A percentile compares a stretch with the other conserved stretches of the same genome.
Conservation (phyloP, 1,140 invertebrate species). For the Tetranychus cinnabarinus region DNA sequence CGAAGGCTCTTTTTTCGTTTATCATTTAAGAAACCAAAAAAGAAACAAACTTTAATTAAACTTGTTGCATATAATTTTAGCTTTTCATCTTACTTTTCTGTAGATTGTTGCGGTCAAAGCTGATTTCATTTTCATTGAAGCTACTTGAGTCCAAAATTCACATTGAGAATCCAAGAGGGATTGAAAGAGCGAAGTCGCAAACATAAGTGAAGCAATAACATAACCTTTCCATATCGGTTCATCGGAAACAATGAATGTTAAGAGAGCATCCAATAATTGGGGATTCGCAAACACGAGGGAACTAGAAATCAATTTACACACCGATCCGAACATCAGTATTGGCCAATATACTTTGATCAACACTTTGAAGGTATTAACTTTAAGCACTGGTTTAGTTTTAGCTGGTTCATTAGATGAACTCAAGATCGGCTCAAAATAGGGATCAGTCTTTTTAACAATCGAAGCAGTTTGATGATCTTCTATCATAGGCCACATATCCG, state of each 20-base stretch:
- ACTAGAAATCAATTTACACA: slow-evolving; percentile 60
- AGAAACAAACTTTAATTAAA: background rate
- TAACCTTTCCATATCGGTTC: slow-evolving; percentile 8
- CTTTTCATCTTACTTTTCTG: slow-evolving; percentile 38
- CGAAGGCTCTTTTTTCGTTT: background rate
- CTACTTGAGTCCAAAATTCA: slow-evolving; percentile 66
- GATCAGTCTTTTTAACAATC: background rate
- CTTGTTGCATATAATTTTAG: background rate
- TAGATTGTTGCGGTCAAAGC: slow-evolving; percentile 81
- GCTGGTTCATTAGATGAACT: slow-evolving; percentile 34
- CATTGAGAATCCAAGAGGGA: slow-evolving; percentile 43
- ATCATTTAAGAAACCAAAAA: background rate
- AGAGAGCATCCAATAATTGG: slow-evolving; percentile 21
- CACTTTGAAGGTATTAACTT: slow-evolving; percentile 1
- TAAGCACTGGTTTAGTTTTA: slow-evolving; percentile 17
- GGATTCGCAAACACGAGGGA: slow-evolving; percentile 66
- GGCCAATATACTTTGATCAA: slow-evolving; percentile 34
- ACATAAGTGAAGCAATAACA: slow-evolving; percentile 2
- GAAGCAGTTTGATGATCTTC: slow-evolving; percentile 41
- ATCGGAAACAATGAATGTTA: slow-evolving; percentile 12
- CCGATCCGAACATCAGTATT: slow-evolving; percentile 50
- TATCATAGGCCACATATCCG: slow-evolving; percentile 4
- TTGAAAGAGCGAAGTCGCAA: background rate
- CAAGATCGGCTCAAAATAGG: too few relatives aligned
- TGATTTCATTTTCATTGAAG: slow-evolving; percentile 72